phyloP scores from a whole-genome alignment of 2,113 vertebrate species.

The Amphiprion ocellaris region DNA sequence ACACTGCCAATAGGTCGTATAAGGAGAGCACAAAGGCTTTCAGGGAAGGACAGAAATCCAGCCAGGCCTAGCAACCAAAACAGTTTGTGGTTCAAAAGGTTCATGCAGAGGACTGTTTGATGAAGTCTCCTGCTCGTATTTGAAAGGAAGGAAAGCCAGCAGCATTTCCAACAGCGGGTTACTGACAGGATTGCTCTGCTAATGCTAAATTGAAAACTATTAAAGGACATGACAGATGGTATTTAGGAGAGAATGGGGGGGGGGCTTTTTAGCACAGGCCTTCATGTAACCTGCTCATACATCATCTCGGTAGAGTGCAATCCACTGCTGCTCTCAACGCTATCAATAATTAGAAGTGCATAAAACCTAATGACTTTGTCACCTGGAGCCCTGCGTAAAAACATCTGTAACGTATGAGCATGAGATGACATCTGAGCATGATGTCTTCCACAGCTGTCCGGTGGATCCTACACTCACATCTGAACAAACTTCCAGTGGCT shows the following conservation, averaged over 20 bases:
- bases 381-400: conserved; percentile 45
- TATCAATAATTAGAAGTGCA: conserved; percentile 54
- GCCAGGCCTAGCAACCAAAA: conserved; percentile 55
- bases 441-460: conserved; percentile 47
- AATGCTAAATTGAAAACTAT: conserved; percentile 44
- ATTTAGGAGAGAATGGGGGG: conserved; percentile 10
- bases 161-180: conserved; percentile 28
- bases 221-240: conserved; percentile 54
- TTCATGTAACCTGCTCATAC: conserved; percentile 39
- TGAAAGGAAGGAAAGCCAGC: conserved; percentile 45
- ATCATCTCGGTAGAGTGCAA: conserved; percentile 33
- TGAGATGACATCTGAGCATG: conserved; percentile 52
- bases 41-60: conserved; percentile 45
- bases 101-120: conserved; percentile 47
- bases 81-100: conserved; percentile 55
- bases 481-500: conserved; percentile 16
- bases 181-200: conserved; percentile 29
- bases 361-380: conserved; percentile 55
- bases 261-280: conserved; percentile 15
- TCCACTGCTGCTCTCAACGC: conserved; percentile 39
- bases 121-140: conserved; percentile 35
- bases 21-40: conserved; percentile 51
- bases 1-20: conserved; percentile 62
- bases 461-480: conserved; percentile 14
- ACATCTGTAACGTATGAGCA: conserved; percentile 47